phyloP scores from a whole-genome alignment of 2,113 vertebrate genomes.

The Aleadryas rufinucha region DNA sequence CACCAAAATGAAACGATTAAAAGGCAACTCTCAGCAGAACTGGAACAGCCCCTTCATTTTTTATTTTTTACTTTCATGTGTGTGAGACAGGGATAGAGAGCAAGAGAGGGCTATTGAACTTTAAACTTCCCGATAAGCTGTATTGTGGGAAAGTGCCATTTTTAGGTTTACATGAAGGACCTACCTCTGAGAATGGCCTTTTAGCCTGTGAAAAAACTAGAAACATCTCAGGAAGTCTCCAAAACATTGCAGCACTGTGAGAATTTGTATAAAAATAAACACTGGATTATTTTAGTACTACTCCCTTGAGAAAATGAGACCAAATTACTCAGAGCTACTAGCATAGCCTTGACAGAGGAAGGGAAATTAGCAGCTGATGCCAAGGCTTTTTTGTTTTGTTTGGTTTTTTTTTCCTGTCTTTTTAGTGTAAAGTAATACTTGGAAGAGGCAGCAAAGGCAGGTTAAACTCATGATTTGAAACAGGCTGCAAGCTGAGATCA shows the following conservation, averaged over 20 bases:
- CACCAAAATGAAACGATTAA: not conserved
- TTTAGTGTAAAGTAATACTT: conserved; percentile 27
- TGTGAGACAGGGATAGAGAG: conserved; percentile 49
- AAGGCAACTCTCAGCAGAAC: conserved; percentile 26
- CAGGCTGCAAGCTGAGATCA: not conserved
- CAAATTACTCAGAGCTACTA: conserved; percentile 73
- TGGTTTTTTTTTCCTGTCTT: not conserved
- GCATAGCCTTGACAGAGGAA: conserved; percentile 77
- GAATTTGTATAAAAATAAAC: conserved; percentile 88
- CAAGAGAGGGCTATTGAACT: conserved; percentile 72
- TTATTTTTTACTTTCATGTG: conserved; percentile 54
- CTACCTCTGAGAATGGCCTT: conserved; percentile 85
- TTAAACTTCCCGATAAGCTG: conserved; percentile 79
- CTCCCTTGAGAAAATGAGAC: conserved; percentile 75
- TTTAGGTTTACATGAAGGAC: conserved; percentile 85
- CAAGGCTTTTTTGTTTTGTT: conserved; percentile 42
- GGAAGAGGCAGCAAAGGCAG: conserved; percentile 49
- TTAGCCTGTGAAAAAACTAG: conserved; percentile 80
- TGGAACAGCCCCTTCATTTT: conserved; percentile 60
- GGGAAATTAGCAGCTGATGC: conserved; percentile 74
- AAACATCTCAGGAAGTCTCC: conserved; percentile 84
- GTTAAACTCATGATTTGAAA: conserved; percentile 51
- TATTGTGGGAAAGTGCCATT: conserved; percentile 88
- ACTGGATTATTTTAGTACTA: conserved; percentile 81
- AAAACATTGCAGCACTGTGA: conserved; percentile 81